phyloP scores from a whole-genome alignment of 1,140 invertebrate genomes.

The Hylaeus anthracinus region DNA sequence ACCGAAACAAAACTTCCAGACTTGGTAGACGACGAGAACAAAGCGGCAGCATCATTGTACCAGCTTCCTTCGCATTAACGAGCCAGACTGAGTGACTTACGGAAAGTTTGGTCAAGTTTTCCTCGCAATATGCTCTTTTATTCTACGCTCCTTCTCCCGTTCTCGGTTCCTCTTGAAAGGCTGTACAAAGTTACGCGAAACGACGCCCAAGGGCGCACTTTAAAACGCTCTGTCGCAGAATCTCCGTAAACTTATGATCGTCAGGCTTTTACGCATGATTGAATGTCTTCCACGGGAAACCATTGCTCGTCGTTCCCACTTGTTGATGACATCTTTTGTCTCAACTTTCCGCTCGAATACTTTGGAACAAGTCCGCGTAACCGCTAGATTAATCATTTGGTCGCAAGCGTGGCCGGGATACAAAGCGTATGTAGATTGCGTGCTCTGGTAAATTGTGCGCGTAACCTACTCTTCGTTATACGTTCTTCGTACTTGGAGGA shows the following conservation, averaged over 20 bases:
- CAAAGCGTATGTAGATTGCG: background rate
- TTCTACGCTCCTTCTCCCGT: background rate
- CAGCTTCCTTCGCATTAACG: slow-evolving; percentile 43
- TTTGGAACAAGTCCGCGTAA: background rate
- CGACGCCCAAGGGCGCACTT: slow-evolving; percentile 57
- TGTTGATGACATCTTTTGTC: background rate
- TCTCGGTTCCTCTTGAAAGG: slow-evolving; percentile 19
- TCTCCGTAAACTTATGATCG: slow-evolving; percentile 55
- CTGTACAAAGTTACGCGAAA: slow-evolving; percentile 32
- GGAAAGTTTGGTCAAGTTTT: slow-evolving; percentile 53
- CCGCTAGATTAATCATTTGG: background rate
- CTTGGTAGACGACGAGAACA: slow-evolving; percentile 24
- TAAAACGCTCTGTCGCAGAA: slow-evolving; percentile 53
- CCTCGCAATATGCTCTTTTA: slow-evolving; percentile 41
- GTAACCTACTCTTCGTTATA: background rate
- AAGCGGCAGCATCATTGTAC: slow-evolving; percentile 19
- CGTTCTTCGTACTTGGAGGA: background rate
- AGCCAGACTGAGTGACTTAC: slow-evolving; percentile 49
- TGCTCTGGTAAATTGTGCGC: background rate
- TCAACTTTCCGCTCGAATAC: background rate
- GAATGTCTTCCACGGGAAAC: background rate
- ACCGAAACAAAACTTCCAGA: slow-evolving; percentile 19
- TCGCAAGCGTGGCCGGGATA: background rate
- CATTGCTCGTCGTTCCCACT: background rate
- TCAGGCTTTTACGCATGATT: slow-evolving; percentile 38